phyloP scores from a whole-genome alignment of 2,113 vertebrate genomes.

The Podilymbus podiceps region DNA sequence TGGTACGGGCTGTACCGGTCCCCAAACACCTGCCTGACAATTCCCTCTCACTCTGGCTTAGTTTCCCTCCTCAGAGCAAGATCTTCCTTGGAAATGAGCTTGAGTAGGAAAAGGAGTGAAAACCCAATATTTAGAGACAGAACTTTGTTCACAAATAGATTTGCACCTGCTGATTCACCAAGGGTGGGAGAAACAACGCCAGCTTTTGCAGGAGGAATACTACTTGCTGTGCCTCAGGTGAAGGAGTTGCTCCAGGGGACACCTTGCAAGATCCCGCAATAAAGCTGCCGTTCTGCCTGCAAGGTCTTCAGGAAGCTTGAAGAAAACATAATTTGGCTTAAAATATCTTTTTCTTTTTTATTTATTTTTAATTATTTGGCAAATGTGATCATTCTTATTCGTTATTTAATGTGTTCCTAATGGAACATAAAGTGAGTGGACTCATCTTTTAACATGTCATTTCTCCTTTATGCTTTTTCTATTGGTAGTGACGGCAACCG shows the following conservation, averaged over 20 bases:
- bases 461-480: slow-evolving; percentile 13
- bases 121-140: not conserved
- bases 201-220: not conserved
- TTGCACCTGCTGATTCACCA: not conserved
- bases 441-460: not conserved
- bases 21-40: not conserved
- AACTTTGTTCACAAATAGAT: not conserved
- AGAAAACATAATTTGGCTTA: not conserved
- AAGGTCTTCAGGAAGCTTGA: not conserved
- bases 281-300: not conserved
- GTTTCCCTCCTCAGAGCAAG: not conserved
- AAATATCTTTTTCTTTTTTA: not conserved
- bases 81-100: not conserved
- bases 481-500: not conserved
- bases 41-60: not conserved
- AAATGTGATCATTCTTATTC: not conserved
- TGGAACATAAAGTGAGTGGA: not conserved
- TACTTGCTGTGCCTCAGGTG: not conserved
- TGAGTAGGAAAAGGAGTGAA: not conserved
- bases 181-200: not conserved
- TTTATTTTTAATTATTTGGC: not conserved
- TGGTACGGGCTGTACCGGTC: not conserved
- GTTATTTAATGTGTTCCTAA: not conserved
- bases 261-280: not conserved
- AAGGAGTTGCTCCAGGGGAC: not conserved